These are phyloP conservation scores for Micrastur ruficollis DNA, from an alignment of 2,797 vertebrate species.

Conservation along the genomic window DNA sequence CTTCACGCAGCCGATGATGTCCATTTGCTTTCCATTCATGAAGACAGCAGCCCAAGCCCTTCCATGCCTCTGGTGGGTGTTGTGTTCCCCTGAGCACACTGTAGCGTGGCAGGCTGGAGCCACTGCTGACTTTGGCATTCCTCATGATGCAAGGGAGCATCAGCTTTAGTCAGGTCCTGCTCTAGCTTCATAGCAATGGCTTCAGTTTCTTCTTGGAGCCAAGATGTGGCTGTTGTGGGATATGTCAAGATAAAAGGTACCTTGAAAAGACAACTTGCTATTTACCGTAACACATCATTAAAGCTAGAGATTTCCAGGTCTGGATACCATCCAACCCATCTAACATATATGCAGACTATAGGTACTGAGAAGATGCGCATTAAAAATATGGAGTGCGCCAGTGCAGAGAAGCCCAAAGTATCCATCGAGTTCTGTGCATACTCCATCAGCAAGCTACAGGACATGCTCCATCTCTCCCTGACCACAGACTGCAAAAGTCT, in stretches of 20 bases:
- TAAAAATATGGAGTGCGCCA: neutral
- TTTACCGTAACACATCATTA: neutral
- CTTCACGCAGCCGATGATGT: rapidly evolving
- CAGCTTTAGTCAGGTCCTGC: neutral
- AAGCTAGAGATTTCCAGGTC: neutral
- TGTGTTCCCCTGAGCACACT: neutral
- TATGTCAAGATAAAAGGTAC: neutral
- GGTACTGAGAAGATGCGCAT: neutral
- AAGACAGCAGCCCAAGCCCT: neutral
- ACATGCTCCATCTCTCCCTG: neutral
- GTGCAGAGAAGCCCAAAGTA: neutral
- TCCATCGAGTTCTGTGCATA: neutral
- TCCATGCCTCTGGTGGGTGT: rapidly evolving
- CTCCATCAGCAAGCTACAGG: neutral
- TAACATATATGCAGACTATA: neutral
- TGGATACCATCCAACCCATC: neutral
- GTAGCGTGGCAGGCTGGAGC: neutral
- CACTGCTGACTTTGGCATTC: neutral
- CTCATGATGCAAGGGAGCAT: rapidly evolving
- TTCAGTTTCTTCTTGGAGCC: neutral
- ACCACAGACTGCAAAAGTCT: neutral
- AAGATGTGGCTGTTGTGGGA: neutral
- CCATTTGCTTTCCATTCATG: rapidly evolving
- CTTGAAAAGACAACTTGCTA: neutral
- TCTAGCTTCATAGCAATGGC: neutral